Percentiles rank a stretch among this genome's conserved stretches.
phyloP scores from a whole-genome alignment of 2,113 vertebrate genomes.

The Bos javanicus region DNA sequence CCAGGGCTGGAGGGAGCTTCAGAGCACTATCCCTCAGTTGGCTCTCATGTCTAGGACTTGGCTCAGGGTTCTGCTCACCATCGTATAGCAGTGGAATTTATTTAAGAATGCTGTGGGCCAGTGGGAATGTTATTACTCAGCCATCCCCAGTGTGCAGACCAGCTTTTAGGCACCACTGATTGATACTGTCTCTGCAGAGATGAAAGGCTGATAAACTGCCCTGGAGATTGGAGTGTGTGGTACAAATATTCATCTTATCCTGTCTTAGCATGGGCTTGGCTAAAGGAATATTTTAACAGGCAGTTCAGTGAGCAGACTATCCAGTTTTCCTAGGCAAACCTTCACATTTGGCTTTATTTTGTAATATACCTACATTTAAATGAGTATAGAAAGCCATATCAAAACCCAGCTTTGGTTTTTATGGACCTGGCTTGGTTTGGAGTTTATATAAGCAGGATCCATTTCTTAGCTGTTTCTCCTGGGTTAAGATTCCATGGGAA shows the following conservation, averaged over 20 bases:
- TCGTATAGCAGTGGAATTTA: background rate
- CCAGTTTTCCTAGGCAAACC: background rate
- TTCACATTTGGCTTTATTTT: background rate
- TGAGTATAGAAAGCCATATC: background rate
- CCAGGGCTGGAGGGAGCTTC: background rate
- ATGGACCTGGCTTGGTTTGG: background rate
- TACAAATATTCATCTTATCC: background rate
- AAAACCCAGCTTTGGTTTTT: background rate
- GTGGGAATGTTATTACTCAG: background rate
- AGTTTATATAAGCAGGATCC: background rate
- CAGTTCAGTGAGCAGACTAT: background rate
- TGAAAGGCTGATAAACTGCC: background rate
- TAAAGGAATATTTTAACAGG: background rate
- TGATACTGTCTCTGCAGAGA: background rate
- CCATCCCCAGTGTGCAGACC: background rate
- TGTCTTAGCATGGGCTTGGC: background rate
- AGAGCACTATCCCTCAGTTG: background rate
- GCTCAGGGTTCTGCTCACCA: background rate
- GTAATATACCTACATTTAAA: background rate
- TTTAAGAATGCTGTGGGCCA: background rate
- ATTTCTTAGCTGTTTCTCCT: constrained; percentile 13
- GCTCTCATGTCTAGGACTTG: background rate
- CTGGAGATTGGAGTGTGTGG: background rate
- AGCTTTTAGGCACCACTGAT: background rate
- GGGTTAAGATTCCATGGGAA: background rate